Base-by-base conservation (phyloP, 2,888 invertebrate species). In the Sminthurides aquaticus region DNA sequence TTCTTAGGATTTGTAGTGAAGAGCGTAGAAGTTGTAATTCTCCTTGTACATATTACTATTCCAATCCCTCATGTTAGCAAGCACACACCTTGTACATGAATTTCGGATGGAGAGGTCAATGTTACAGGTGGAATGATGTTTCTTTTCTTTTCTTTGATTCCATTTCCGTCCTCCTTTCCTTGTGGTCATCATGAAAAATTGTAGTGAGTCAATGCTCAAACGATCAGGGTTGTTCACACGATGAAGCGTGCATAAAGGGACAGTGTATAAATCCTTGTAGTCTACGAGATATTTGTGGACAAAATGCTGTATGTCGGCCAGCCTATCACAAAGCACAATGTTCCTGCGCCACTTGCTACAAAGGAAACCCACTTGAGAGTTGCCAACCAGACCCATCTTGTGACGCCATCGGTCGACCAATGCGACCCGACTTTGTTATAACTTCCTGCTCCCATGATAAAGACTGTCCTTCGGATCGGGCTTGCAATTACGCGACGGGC, bases 191-290 rank as follows among this genome's bases (percentile, higher is more conserved):
- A 1, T 57, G 15, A 5, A 29, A 15, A 48, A 26, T 25, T 55
- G 58, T 68, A 71, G 89, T 87, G 83, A 86, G 86, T 83, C 89
- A 90, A 86, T 92, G 92, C 84, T 87, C 87, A 83, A 87, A 87
- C 81, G 91, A 93, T 84, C 85, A 86, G 83, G 91, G 91, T 83
- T 94, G 93, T 83, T 87, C 90, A 75, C 87, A 87, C 82, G 91
- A 92, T 82, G 89, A 90, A 83, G 89, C 91, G 79, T 94, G 93
- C 83, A 85, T 91, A 81, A 89, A 89, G 82, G 86, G 88, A 81
- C 88, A 89, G 82, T 94, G 93, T 81, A 85, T 89, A 81, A 91
- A 93, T 81, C 93, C 92, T 73, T 94, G 93, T 82, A 86, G 86
- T 77, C 84, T 91, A 78, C 87, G 90, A 76, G 91, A 89, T 76